Evolutionary conservation across 2,113 vertebrate genomes (phyloP).

Genomic region (Gymnarchus niloticus): DNA sequence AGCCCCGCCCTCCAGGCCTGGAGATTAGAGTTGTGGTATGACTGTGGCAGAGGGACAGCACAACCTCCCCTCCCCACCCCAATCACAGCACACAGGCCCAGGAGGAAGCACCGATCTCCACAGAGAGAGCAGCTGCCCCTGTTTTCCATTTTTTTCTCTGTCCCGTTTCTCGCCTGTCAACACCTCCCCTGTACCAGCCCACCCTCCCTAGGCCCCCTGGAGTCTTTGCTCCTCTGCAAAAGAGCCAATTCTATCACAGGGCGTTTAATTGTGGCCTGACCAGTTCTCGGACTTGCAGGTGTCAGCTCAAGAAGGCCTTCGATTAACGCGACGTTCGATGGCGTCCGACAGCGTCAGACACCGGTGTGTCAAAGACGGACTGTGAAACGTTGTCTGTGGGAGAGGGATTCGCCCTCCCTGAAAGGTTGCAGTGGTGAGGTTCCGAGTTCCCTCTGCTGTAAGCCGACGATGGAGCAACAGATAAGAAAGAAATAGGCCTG

Average conservation of each 20-base stretch:
- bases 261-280: not conserved
- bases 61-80: constrained; percentile 15
- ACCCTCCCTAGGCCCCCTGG: not conserved
- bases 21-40: constrained; percentile 8
- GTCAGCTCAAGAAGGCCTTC: not conserved
- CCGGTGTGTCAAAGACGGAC: not conserved
- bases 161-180: not conserved
- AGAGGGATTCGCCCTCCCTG: too few relatives aligned
- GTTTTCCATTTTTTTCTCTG: constrained; percentile 41
- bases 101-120: constrained; percentile 54
- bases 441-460: not conserved
- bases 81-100: constrained; percentile 47
- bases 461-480: not conserved
- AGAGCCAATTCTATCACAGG: not conserved
- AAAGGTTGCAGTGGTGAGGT: too few relatives aligned
- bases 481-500: not conserved
- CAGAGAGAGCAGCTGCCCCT: constrained; percentile 64
- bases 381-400: not conserved
- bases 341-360: not conserved
- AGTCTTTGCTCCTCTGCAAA: not conserved
- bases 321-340: not conserved
- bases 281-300: not conserved
- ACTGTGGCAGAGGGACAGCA: constrained; percentile 17
- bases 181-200: not conserved
- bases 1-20: not conserved